These are phyloP conservation scores for Baronia brevicornis DNA, from an alignment of 2,888 invertebrate species.

Conservation along the genomic window DNA sequence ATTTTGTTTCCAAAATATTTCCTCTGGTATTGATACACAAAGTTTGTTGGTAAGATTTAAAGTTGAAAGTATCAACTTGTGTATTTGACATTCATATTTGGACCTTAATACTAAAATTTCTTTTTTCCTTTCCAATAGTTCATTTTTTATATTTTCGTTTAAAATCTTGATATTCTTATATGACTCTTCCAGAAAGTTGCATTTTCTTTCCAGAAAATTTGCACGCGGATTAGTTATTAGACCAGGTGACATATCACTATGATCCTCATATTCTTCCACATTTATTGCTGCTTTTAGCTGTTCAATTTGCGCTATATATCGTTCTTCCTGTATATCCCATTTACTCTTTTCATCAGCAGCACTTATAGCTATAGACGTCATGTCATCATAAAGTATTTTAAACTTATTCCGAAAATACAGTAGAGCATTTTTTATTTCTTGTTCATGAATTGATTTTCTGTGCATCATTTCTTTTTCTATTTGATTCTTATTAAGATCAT, in stretches of 20 bases:
- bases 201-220: conserved; percentile 50
- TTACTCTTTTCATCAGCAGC: conserved; percentile 55
- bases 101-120: conserved; percentile 54
- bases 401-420: conserved; percentile 63
- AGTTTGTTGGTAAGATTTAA: conserved; percentile 63
- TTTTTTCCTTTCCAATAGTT: conserved; percentile 61
- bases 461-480: conserved; percentile 35
- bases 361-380: conserved; percentile 54
- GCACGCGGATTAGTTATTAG: conserved; percentile 34
- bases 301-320: conserved; percentile 60
- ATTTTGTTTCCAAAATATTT: conserved; percentile 71
- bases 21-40: conserved; percentile 57
- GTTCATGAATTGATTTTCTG: conserved; percentile 41
- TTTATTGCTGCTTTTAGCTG: conserved; percentile 43
- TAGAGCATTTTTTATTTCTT: conserved; percentile 47
- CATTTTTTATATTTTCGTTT: conserved; percentile 70
- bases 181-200: conserved; percentile 55
- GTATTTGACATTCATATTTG: conserved; percentile 58
- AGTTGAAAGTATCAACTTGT: conserved; percentile 47
- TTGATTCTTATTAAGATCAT: conserved; percentile 36
- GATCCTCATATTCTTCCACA: conserved; percentile 44
- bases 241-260: conserved; percentile 55
- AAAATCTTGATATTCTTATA: conserved; percentile 61
- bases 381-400: conserved; percentile 56
- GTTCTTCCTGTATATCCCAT: conserved; percentile 61